Percentiles rank a stretch among this genome's conserved stretches.
Evolutionary conservation across 1,140 invertebrate species (phyloP).

Genomic region (Parapsyche elsis): DNA sequence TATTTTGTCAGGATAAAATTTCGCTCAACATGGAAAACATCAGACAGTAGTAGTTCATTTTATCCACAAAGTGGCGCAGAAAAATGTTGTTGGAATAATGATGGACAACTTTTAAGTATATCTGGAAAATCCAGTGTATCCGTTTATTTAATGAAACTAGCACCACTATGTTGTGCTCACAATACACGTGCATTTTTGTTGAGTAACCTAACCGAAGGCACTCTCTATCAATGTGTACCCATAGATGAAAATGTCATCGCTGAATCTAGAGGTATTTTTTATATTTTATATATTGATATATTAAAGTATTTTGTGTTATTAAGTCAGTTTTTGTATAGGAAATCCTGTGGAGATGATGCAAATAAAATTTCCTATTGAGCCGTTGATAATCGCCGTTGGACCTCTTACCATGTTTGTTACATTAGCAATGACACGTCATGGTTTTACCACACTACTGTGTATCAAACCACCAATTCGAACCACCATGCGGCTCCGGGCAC

Average conservation of each 20-base stretch:
- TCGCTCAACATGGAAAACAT: slow-evolving; percentile 64
- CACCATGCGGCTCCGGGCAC: slow-evolving; percentile 75
- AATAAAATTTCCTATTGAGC: slow-evolving; percentile 84
- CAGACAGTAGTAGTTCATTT: slow-evolving; percentile 60
- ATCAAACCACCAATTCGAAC: slow-evolving; percentile 31
- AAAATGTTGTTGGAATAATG: slow-evolving; percentile 85
- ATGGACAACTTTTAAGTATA: slow-evolving; percentile 93
- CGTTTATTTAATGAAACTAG: slow-evolving; percentile 90
- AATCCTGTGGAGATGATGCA: slow-evolving; percentile 67
- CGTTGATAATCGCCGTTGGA: slow-evolving; percentile 88
- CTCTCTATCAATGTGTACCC: slow-evolving; percentile 76
- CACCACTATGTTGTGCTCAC: slow-evolving; percentile 80
- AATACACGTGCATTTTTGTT: slow-evolving; percentile 81
- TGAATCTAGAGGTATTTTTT: slow-evolving; percentile 62
- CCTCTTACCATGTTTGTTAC: slow-evolving; percentile 87
- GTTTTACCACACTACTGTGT: slow-evolving; percentile 81
- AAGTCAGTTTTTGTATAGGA: slow-evolving; percentile 60
- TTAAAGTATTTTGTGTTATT: slow-evolving; percentile 22
- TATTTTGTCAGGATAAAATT: slow-evolving; percentile 60
- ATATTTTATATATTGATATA: background rate
- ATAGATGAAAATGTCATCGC: slow-evolving; percentile 60
- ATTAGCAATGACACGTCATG: slow-evolving; percentile 93
- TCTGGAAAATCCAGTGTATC: slow-evolving; percentile 74
- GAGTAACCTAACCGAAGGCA: slow-evolving; percentile 90
- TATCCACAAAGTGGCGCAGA: slow-evolving; percentile 62